phyloP scores from a whole-genome alignment of 1,140 invertebrate species.

The Microplitis demolitor region DNA sequence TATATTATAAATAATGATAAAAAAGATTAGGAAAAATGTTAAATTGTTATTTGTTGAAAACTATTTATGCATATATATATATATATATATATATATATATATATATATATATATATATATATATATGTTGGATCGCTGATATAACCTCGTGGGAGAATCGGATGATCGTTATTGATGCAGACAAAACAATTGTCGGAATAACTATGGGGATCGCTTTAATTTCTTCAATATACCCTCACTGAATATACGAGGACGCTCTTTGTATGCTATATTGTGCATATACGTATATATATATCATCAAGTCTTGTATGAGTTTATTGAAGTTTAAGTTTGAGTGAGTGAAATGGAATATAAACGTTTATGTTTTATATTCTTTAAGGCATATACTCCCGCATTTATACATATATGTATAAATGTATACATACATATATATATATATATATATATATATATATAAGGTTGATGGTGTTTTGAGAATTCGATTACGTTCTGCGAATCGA shows the following conservation, averaged over 20 bases:
- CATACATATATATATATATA: not conserved
- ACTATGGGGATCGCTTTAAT: constrained; percentile 21
- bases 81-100: not conserved
- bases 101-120: too few relatives aligned
- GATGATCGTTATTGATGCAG: not conserved
- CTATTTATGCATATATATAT: not conserved
- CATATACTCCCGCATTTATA: constrained; percentile 12
- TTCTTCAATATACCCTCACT: constrained; percentile 13
- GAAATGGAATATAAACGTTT: constrained; percentile 11
- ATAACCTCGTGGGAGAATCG: not conserved
- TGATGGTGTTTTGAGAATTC: constrained; percentile 23
- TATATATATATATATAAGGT: not conserved
- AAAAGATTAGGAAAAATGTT: too few relatives aligned
- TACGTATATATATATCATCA: not conserved
- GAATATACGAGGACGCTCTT: not conserved
- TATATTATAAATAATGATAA: not conserved
- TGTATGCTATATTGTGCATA: not conserved
- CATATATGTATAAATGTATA: not conserved
- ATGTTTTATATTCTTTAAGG: constrained; percentile 2
- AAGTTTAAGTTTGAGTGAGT: not conserved
- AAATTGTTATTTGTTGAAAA: too few relatives aligned
- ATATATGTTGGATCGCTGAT: not conserved
- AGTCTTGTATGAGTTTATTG: not conserved
- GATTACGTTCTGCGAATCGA: constrained; percentile 27
- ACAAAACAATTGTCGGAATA: constrained; percentile 11